Percentiles rank a stretch among this genome's conserved stretches.
Conservation (phyloP, 2,888 invertebrate species). For the Caenorhabditis wallacei region DNA sequence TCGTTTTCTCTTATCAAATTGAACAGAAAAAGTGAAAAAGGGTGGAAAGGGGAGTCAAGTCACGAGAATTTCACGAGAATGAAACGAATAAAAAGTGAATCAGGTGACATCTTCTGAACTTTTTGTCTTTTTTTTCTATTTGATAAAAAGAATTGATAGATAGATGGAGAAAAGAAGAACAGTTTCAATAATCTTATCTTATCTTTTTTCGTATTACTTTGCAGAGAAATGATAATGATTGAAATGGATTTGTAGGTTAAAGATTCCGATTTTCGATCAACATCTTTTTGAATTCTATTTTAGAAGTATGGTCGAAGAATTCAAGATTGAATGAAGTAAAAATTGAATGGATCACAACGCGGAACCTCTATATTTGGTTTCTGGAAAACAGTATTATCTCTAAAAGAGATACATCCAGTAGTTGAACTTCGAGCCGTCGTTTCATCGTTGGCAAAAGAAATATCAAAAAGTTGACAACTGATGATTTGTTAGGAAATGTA, state of each 20-base stretch:
- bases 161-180: background rate
- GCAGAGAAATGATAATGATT: conserved; percentile 4
- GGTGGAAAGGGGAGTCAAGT: conserved; percentile 3
- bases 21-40: conserved; percentile 24
- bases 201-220: conserved; percentile 15
- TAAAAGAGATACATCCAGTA: no score
- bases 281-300: background rate
- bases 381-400: no score
- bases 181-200: conserved; percentile 4
- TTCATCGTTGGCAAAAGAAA: no score
- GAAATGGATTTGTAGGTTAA: conserved; percentile 16
- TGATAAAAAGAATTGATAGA: background rate
- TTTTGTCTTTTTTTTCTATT: conserved; percentile 20
- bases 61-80: conserved; percentile 38
- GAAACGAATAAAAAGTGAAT: conserved; percentile 4
- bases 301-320: no score
- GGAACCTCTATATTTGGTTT: no score
- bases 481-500: no score
- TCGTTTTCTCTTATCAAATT: conserved; percentile 21
- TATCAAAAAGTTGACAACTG: no score
- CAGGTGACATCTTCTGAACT: conserved; percentile 37
- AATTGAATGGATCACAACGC: no score
- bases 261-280: conserved; percentile 12
- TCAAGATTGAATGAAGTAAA: no score
- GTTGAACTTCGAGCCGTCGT: no score